These are phyloP conservation scores for Apis mellifera DNA, from an alignment of 1,140 invertebrate genomes.

Conservation along the genomic window DNA sequence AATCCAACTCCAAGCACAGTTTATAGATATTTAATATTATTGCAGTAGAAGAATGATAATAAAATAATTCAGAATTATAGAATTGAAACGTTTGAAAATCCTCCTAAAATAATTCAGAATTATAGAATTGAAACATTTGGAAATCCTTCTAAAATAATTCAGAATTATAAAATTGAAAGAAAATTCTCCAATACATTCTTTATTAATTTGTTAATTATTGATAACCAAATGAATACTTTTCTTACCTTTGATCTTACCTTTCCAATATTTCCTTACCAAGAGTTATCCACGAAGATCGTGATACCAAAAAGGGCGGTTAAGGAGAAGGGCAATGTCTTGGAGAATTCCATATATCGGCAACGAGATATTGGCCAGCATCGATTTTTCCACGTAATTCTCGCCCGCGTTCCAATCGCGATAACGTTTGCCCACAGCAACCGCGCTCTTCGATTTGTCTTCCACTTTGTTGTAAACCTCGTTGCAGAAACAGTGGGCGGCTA, in stretches of 20 bases:
- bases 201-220: slow-evolving; percentile 47
- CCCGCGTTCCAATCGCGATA: slow-evolving; percentile 68
- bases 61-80: no score
- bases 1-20: no score
- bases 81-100: no score
- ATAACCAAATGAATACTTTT: slow-evolving; percentile 17
- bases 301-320: slow-evolving; percentile 66
- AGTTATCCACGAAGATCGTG: slow-evolving; percentile 76
- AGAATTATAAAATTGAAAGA: no score
- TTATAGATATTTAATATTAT: no score
- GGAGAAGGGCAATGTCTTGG: slow-evolving; percentile 70
- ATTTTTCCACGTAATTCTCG: slow-evolving; percentile 73
- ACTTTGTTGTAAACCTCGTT: slow-evolving; percentile 62
- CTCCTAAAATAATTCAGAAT: no score
- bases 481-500: slow-evolving; percentile 81
- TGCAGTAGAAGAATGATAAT: no score
- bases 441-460: slow-evolving; percentile 63
- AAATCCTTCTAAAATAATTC: no score
- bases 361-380: slow-evolving; percentile 64
- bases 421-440: slow-evolving; percentile 77
- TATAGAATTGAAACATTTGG: no score
- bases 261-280: slow-evolving; percentile 50
- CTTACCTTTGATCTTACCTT: slow-evolving; percentile 59
- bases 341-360: slow-evolving; percentile 71
- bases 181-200: no score